These are phyloP conservation scores for Drosophila auraria DNA, from an alignment of 1,140 invertebrate genomes.

Conservation along the genomic window DNA sequence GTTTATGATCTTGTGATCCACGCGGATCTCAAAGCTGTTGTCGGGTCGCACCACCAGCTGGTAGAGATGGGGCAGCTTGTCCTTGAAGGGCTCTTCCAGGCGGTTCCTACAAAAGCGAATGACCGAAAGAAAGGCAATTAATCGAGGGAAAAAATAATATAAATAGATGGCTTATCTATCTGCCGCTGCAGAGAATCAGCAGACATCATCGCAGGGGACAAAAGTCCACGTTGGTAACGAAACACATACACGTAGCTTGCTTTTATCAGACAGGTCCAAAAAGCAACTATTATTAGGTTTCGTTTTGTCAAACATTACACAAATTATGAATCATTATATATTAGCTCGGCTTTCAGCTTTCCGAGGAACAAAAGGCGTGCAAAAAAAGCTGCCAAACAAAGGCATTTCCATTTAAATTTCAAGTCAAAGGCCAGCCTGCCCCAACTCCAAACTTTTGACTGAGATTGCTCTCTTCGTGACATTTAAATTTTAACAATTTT, in stretches of 20 bases:
- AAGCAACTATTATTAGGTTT: neutral
- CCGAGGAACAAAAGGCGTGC: neutral
- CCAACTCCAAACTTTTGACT: neutral
- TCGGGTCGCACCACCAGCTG: conserved; percentile 95
- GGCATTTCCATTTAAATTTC: neutral
- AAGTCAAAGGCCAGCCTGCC: neutral
- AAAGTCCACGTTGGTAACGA: conserved; percentile 15
- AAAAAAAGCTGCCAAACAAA: neutral
- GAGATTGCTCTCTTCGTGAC: neutral
- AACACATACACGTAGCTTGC: neutral
- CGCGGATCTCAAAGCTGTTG: conserved; percentile 90
- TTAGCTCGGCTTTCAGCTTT: conserved; percentile 3
- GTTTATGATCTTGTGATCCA: conserved; percentile 93
- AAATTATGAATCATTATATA: conserved; percentile 2
- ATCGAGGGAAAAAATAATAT: conserved; percentile 9
- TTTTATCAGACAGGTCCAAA: neutral
- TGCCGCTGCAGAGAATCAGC: conserved; percentile 6
- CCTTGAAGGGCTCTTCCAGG: conserved; percentile 95
- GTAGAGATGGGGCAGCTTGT: conserved; percentile 98
- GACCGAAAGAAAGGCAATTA: conserved; percentile 20
- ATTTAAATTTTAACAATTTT: conserved; percentile 7
- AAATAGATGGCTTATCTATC: conserved; percentile 36
- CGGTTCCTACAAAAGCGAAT: conserved; percentile 86
- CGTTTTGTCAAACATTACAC: conserved; percentile 6
- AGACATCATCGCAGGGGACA: neutral